Evolutionary conservation across 2,797 vertebrate genomes (phyloP).

Genomic region (Gymnoscopelus braueri): DNA sequence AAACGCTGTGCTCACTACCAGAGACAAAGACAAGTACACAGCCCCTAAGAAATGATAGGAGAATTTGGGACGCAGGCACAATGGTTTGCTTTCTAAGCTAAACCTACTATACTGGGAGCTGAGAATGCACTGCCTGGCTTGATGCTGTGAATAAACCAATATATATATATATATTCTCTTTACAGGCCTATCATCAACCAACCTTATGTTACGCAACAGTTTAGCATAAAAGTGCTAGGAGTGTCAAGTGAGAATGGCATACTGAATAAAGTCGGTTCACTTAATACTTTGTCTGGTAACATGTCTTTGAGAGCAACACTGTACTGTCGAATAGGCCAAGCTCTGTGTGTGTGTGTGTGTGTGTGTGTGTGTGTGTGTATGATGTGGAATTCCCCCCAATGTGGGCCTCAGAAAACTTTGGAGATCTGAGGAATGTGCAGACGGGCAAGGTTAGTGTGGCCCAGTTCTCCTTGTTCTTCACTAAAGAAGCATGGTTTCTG

Average conservation of each 20-base stretch:
- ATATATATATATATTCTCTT: constrained; percentile 12
- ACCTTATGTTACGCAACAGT: constrained; percentile 24
- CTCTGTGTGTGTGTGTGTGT: constrained; percentile 27
- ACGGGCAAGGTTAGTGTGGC: constrained; percentile 58
- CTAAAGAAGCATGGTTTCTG: constrained; percentile 32
- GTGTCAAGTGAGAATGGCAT: constrained; percentile 29
- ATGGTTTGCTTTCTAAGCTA: constrained; percentile 36
- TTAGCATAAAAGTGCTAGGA: constrained; percentile 7
- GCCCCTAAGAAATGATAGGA: constrained; percentile 22
- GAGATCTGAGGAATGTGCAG: constrained; percentile 68
- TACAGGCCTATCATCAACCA: constrained; percentile 14
- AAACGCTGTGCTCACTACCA: constrained; percentile 40
- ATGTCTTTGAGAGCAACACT: constrained; percentile 25
- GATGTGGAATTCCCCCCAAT: constrained; percentile 50
- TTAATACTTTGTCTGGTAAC: constrained; percentile 1
- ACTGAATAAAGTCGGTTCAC: neutral
- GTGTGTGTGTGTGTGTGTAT: constrained; percentile 34
- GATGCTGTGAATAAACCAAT: constrained; percentile 5
- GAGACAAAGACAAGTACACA: constrained; percentile 39
- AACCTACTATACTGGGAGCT: constrained; percentile 38
- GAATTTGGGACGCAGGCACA: constrained; percentile 29
- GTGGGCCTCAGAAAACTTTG: constrained; percentile 63
- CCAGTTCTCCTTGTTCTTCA: constrained; percentile 48
- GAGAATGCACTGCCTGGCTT: constrained; percentile 32
- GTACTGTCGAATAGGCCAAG: constrained; percentile 20